Base-by-base conservation (phyloP, 2,113 vertebrate genomes). In the Chroicocephalus ridibundus region DNA sequence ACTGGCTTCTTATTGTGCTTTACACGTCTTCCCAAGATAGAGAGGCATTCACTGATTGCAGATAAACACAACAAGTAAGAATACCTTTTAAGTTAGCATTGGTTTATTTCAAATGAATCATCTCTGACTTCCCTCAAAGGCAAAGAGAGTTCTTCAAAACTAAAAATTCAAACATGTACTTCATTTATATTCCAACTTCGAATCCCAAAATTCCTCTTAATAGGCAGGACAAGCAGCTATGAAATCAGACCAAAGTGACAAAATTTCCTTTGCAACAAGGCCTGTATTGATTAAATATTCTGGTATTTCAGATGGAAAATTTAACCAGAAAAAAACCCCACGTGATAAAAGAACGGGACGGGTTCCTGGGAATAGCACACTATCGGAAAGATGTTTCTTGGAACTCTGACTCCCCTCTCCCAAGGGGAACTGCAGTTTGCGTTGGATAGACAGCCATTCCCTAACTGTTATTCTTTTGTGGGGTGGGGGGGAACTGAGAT, bases 401-500 rank as follows among this genome's bases (percentile, higher is more conserved):
- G 26, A 72, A 31, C 34, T 32, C 18, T 4, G 34, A 81, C 5
- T 64, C 15, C 22, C 18, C 21, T 71, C n/a, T 55, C 81, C 29
- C 75, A 81, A 38, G 40, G 13, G 21, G 14, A 71, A 12, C 34
- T 11, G 49, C 61, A 58, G 20, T 47, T 36, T 10, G 22, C 14
- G 21, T 8, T 21, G 10, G 19, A 32, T n/a, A 22, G 15, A 49
- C 18, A 38, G 62, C 5, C 11, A 44, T 36, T 80, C 64, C 57
- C 25, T 8, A 47, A 24, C 17, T 47, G 34, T 20, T 22, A 38
- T 9, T 81, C 42, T 78, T 34, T 51, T n/a, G 22, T n/a, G 38
- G 16, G 3, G 7, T 5, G 16, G 13, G 6, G 10, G 6, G 26
- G 8, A 57, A 49, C 3, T 0, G 0, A 58, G 36, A 51, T 9